These are phyloP conservation scores for Cacoxenus indagator DNA, from an alignment of 2,888 invertebrate genomes.

Conservation along the genomic window DNA sequence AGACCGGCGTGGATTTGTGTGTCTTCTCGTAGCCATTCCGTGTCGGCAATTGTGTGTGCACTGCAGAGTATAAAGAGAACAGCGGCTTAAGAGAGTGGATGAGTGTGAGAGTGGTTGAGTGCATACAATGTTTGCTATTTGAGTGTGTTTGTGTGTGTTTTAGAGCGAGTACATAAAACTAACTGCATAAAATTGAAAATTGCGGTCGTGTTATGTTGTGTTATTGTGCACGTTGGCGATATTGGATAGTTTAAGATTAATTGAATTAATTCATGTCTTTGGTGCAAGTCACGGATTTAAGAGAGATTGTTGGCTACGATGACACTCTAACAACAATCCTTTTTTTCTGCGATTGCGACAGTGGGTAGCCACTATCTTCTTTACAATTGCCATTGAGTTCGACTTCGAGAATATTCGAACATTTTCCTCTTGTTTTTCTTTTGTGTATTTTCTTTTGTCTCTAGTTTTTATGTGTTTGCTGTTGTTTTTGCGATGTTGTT, in stretches of 20 bases:
- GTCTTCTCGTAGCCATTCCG: constrained; percentile 65
- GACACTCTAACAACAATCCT: no score
- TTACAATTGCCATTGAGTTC: no score
- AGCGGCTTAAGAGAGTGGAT: not conserved
- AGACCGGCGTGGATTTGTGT: constrained; percentile 60
- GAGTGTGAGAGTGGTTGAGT: constrained; percentile 1
- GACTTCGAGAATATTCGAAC: not conserved
- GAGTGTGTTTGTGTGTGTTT: not conserved
- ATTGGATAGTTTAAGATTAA: not conserved
- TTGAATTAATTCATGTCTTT: not conserved
- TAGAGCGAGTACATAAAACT: not conserved
- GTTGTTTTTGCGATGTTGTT: constrained; percentile 12
- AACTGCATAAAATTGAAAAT: not conserved
- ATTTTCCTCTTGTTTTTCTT: not conserved
- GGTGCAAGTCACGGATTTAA: no score
- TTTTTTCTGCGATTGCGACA: no score
- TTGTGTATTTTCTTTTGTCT: not conserved
- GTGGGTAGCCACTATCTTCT: no score
- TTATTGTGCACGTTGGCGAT: constrained; percentile 6
- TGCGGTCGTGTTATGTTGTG: not conserved
- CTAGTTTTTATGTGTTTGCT: not conserved
- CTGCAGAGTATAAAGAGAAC: constrained; percentile 43
- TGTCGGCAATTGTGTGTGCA: constrained; percentile 65
- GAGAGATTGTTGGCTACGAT: no score
- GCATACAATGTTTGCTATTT: not conserved